Evolutionary conservation across 2,797 vertebrate genomes (phyloP).

Genomic region (Pantherophis alleghaniensis): DNA sequence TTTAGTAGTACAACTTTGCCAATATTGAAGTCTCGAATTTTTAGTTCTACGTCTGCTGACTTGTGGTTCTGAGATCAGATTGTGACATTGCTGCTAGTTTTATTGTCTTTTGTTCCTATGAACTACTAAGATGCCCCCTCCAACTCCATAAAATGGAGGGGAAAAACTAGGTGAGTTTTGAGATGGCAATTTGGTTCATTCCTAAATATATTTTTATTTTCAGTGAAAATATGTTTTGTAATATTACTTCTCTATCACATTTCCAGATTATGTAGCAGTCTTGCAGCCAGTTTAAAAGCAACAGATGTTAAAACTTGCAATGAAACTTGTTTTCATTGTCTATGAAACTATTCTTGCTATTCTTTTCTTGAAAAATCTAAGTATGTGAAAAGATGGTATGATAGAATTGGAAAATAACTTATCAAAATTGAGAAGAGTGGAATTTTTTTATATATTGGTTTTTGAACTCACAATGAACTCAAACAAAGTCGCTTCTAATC

Average conservation of each 20-base stretch:
- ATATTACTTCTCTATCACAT: neutral
- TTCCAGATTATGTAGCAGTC: neutral
- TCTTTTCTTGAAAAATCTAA: slow-evolving; percentile 37
- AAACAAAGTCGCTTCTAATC: slow-evolving; percentile 41
- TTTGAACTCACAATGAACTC: slow-evolving; percentile 39
- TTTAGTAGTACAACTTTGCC: neutral
- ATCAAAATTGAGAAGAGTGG: neutral
- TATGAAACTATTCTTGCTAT: slow-evolving; percentile 3
- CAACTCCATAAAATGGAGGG: neutral
- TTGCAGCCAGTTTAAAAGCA: neutral
- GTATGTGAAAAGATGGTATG: slow-evolving; percentile 17
- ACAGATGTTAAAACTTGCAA: neutral
- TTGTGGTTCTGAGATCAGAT: neutral
- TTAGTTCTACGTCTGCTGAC: neutral
- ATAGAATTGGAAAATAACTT: slow-evolving; percentile 28
- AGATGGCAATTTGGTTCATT: neutral
- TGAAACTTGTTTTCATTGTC: neutral
- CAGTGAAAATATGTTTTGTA: neutral
- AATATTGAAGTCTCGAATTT: no score
- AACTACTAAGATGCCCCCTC: neutral
- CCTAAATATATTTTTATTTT: neutral
- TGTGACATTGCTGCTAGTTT: neutral
- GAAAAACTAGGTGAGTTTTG: neutral
- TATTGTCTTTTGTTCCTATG: neutral
- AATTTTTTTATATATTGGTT: slow-evolving; percentile 33